A percentile compares a stretch with the other conserved stretches of the same genome.
These are phyloP conservation scores for Esox masquinongy DNA, from an alignment of 2,797 vertebrate genomes.

Conservation along the genomic window DNA sequence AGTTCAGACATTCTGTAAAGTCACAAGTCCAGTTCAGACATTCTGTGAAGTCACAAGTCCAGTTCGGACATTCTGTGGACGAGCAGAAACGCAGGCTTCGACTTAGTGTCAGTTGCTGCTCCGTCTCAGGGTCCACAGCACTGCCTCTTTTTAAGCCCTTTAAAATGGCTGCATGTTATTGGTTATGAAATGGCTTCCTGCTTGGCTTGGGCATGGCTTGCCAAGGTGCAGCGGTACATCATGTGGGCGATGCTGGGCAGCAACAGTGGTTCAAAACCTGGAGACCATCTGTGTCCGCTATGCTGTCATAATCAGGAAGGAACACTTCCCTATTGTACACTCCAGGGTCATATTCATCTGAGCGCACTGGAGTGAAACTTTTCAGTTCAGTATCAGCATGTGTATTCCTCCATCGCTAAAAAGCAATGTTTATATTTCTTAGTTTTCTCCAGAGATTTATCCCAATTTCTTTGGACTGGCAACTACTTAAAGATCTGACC, in stretches of 20 bases:
- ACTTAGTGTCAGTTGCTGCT: neutral
- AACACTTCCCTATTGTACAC: neutral
- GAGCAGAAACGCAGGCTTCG: neutral
- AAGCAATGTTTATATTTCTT: too few species aligned
- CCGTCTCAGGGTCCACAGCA: neutral
- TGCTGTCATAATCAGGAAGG: neutral
- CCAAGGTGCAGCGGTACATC: neutral
- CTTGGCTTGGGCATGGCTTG: neutral
- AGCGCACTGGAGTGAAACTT: neutral
- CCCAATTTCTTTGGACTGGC: too few species aligned
- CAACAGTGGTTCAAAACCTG: neutral
- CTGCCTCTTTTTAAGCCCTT: neutral
- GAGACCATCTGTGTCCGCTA: constrained; percentile 4
- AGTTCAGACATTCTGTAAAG: neutral
- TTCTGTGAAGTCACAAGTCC: neutral
- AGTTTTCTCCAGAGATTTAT: too few species aligned
- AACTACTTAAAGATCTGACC: too few species aligned
- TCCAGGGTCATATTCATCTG: neutral
- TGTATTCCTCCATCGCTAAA: too few species aligned
- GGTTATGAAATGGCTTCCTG: neutral
- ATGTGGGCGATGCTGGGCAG: neutral
- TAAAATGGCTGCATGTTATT: neutral
- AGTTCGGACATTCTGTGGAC: too few species aligned
- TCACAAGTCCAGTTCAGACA: too few species aligned
- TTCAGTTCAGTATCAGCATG: too few species aligned